Evolutionary conservation across 2,113 vertebrate species (phyloP).

Genomic region (Oncorhynchus mykiss): DNA sequence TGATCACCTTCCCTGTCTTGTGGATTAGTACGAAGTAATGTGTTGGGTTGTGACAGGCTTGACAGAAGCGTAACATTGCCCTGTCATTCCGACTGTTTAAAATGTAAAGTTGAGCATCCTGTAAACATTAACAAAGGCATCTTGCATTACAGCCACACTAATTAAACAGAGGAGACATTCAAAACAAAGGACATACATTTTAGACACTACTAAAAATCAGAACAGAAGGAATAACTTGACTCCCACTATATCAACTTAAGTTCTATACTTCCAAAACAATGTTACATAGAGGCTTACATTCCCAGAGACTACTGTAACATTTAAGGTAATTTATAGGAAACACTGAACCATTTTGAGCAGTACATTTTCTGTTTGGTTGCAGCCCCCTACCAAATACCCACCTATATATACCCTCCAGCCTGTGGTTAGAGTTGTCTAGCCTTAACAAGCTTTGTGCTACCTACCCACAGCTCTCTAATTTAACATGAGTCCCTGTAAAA

Average conservation of each 20-base stretch:
- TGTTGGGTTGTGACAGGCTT: constrained; percentile 1
- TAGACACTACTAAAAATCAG: background rate
- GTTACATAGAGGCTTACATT: background rate
- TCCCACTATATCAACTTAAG: too few relatives aligned
- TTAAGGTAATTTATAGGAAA: background rate
- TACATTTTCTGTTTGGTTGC: background rate
- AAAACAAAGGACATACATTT: background rate
- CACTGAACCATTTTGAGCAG: background rate
- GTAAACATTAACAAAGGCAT: constrained; percentile 46
- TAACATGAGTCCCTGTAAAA: background rate
- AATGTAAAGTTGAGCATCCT: constrained; percentile 63
- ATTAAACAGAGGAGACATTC: background rate
- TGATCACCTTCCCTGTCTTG: background rate
- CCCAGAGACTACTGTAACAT: too few relatives aligned
- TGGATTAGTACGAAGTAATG: background rate
- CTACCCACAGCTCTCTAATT: background rate
- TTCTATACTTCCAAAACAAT: too few relatives aligned
- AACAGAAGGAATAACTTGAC: too few relatives aligned
- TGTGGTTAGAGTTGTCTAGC: background rate
- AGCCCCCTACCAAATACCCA: background rate
- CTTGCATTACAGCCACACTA: constrained; percentile 47
- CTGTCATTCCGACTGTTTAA: constrained; percentile 57
- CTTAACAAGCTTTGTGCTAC: background rate
- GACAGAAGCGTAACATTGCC: constrained; percentile 19
- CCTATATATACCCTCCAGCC: background rate